Evolutionary conservation across 2,888 invertebrate genomes (phyloP), one percentile per base, ranked within the genome.

Genomic region (Charanyca ferruginea): DNA sequence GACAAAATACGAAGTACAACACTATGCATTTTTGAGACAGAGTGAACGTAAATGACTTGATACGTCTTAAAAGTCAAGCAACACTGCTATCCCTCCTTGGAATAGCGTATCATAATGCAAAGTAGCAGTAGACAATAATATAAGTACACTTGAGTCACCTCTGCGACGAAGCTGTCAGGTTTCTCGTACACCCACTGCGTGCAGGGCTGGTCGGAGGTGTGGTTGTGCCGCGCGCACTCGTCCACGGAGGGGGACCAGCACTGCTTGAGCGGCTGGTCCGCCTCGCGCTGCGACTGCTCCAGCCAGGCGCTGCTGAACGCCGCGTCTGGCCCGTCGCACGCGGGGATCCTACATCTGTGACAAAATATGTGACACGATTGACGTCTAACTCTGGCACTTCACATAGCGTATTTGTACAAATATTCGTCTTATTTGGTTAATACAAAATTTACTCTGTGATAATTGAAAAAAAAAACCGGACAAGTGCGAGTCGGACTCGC

Each of bases 81-180:
- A 32, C 32, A 32, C 32, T 9, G 32, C 9, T 32, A 9, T 32
- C 11, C 32, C 32, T 2, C 6, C 6, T 25, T 7, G 6, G 25
- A n/a, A n/a, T n/a, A n/a, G n/a, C n/a, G 6, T 7, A 25, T 25
- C 4, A 25, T 3, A 25, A 25, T 7, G 18, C 3, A 41, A 32
- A 0, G 11, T 18, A 18, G 11, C 7, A 23, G 9, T 11, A 11
- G 2, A 23, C 3, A 20, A n/a, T 9, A 20, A 25, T 11, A 66
- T 13, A 20, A 66, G 8, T 13, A 22, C 18, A 16, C 2, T 32
- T 2, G 9, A 5, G 79, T 63, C 35, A 94, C 95, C 90, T 95
- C 95, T 5, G 93, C 92, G 0, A 93, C 87, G 54, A 95, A 95
- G 63, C 94, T 94, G 76, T 91, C 60, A 0, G 93, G 91, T 2